Percentiles rank a stretch among this genome's conserved stretches.
Conservation (phyloP, 53 echinoderm and acorn worm genomes). For the Luidia sarsii region DNA sequence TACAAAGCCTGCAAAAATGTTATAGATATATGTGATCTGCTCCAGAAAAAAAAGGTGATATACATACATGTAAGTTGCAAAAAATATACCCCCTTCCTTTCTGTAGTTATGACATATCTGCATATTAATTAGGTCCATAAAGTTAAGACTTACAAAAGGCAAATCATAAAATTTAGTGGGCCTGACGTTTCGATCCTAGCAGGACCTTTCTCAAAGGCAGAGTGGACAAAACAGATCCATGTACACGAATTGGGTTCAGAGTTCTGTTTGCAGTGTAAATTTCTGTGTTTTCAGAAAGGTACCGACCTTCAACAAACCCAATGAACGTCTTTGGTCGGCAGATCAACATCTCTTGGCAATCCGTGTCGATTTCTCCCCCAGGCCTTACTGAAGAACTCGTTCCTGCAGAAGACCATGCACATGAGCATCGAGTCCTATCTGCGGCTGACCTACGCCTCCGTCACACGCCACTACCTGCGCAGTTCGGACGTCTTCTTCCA, state of each 20-base stretch:
- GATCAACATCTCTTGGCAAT: no score
- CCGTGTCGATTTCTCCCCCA: neutral
- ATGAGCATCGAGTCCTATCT: constrained; percentile 60
- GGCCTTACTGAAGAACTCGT: constrained; percentile 44
- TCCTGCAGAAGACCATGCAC: constrained; percentile 41
- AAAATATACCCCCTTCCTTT: no score
- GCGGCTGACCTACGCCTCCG: constrained; percentile 50
- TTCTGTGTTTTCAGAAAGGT: neutral
- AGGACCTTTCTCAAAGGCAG: no score
- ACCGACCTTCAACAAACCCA: neutral
- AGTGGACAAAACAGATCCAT: neutral
- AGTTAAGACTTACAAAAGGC: neutral
- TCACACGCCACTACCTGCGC: constrained; percentile 65
- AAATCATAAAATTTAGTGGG: no score
- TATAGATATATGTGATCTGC: no score
- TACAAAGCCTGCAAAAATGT: no score
- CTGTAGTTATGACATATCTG: no score
- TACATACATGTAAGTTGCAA: neutral
- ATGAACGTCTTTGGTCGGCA: neutral
- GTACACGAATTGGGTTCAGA: neutral
- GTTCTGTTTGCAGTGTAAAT: neutral
- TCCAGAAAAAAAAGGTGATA: no score
- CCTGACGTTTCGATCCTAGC: no score
- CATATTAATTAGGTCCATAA: no score
- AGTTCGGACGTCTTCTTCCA: constrained; percentile 72